These are phyloP conservation scores for Trididemnum miniatum DNA, from an alignment of 23 tunicate genomes.

Conservation along the genomic window DNA sequence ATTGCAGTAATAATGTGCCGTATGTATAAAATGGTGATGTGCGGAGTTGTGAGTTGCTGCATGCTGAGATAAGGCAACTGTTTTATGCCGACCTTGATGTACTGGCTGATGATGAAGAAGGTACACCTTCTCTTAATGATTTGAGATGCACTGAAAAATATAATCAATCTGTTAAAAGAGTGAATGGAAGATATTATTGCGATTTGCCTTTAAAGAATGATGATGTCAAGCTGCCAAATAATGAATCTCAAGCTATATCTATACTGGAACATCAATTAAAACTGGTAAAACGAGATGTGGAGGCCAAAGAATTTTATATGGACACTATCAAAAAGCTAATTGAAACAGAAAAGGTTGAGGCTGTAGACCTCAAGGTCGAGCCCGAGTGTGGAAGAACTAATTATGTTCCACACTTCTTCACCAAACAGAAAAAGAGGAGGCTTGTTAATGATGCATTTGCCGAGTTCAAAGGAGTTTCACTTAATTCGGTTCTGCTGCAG, in stretches of 20 bases:
- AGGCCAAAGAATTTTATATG: background rate
- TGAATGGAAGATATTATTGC: background rate
- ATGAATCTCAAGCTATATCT: background rate
- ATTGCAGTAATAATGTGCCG: too few species aligned
- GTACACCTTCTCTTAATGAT: background rate
- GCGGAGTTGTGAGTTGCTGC: background rate
- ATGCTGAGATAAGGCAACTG: background rate
- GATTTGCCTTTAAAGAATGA: background rate
- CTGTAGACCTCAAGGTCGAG: background rate
- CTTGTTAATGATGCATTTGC: background rate
- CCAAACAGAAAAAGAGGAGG: background rate
- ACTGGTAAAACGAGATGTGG: background rate
- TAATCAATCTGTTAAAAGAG: background rate
- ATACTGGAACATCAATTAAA: background rate
- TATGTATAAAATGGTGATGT: background rate
- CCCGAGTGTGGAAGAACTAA: background rate
- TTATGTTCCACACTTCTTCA: background rate
- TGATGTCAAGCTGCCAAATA: background rate
- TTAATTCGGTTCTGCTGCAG: background rate
- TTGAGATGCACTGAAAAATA: background rate
- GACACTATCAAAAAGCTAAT: background rate
- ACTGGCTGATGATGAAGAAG: background rate
- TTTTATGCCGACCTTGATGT: background rate
- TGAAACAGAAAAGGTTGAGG: background rate
- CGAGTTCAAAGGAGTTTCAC: background rate